Evolutionary conservation across 1,140 invertebrate species (phyloP), one percentile per base, ranked within the genome.

Genomic region (Pogonus chalceus): DNA sequence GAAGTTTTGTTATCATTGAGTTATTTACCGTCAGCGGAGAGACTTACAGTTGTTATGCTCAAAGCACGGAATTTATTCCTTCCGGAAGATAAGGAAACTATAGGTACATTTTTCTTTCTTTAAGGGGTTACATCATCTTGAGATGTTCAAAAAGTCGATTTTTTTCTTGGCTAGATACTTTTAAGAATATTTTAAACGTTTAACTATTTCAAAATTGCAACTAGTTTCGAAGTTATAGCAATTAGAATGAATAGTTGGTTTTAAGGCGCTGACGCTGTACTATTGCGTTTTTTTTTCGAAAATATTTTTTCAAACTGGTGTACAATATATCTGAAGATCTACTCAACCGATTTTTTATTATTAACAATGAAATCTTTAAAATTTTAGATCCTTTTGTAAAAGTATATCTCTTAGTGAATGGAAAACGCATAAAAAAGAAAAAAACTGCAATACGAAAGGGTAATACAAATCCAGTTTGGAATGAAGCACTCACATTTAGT

Each of bases 311-410:
- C n/a, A n/a, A n/a, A n/a, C n/a, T n/a, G n/a, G n/a, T n/a, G n/a
- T n/a, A n/a, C n/a, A n/a, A n/a, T n/a, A n/a, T n/a, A n/a, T n/a
- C n/a, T n/a, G n/a, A n/a, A n/a, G n/a, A n/a, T n/a, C n/a, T n/a
- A n/a, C n/a, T n/a, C n/a, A n/a, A n/a, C n/a, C n/a, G n/a, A n/a
- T n/a, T 52, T 2, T 35, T 35, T 35, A 35, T 9, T 9, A 35
- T 9, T 35, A 35, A 35, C 31, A 35, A 35, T 9, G 7, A 35
- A 35, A 35, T 35, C 14, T n/a, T n/a, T n/a, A n/a, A n/a, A n/a
- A n/a, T n/a, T n/a, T n/a, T n/a, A n/a, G 90, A 94, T 78, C 89
- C 92, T 2, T 93, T 88, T 66, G 91, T 94, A 1, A 96, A 96
- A 76, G 88, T 93, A 26, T 92, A 89, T 69, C 71, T 93, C 14